phyloP scores from a whole-genome alignment of 1,140 invertebrate genomes.

The Holotrichia oblita region DNA sequence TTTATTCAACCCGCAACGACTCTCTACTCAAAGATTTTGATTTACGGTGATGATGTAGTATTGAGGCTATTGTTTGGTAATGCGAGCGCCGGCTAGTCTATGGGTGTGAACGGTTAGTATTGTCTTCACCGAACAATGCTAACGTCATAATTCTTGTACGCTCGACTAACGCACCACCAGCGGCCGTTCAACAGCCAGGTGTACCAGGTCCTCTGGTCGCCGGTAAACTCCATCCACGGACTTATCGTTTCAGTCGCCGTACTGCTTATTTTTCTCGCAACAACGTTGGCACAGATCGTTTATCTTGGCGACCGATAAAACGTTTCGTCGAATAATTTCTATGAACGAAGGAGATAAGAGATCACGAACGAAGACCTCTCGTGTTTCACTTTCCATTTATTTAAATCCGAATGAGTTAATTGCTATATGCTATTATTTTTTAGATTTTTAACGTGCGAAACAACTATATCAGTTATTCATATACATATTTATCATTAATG shows the following conservation, averaged over 20 bases:
- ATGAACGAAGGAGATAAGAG: background rate
- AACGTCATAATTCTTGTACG: slow-evolving; percentile 50
- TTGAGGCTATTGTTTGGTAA: slow-evolving; percentile 51
- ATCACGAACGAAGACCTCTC: background rate
- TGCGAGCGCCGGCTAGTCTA: slow-evolving; percentile 38
- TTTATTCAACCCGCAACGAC: slow-evolving; percentile 16
- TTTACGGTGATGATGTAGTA: slow-evolving; percentile 47
- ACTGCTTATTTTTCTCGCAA: background rate
- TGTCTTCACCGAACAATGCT: slow-evolving; percentile 50
- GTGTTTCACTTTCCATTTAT: background rate
- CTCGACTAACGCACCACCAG: slow-evolving; percentile 20
- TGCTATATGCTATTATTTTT: background rate
- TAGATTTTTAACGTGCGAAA: too few species aligned
- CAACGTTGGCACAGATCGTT: background rate
- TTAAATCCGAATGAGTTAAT: background rate
- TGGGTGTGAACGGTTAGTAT: slow-evolving; percentile 50
- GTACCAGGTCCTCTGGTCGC: background rate
- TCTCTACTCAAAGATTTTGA: slow-evolving; percentile 44
- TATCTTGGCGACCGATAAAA: slow-evolving; percentile 11
- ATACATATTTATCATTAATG: too few species aligned
- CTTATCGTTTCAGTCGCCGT: background rate
- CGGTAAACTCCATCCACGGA: background rate
- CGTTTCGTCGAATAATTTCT: slow-evolving; percentile 7
- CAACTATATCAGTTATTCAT: too few species aligned
- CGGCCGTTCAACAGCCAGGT: slow-evolving; percentile 12